phyloP scores from a whole-genome alignment of 1,140 invertebrate species.

The Sycophila sp. region DNA sequence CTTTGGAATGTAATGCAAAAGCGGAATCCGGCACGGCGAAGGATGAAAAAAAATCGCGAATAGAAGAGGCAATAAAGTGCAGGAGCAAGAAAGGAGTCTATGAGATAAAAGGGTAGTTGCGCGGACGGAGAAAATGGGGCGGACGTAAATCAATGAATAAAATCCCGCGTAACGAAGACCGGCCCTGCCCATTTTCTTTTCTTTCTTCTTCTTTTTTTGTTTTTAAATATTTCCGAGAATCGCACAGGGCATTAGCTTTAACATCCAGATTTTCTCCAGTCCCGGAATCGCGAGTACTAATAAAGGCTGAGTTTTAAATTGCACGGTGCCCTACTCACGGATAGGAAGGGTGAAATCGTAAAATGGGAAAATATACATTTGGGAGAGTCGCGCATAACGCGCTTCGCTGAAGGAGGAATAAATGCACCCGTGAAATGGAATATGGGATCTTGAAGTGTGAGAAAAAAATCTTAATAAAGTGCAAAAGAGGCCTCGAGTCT shows the following conservation, averaged over 20 bases:
- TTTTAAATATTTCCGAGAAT: neutral
- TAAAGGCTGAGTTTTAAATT: too few species aligned
- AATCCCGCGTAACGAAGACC: neutral
- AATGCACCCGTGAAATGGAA: too few species aligned
- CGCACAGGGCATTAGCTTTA: too few species aligned
- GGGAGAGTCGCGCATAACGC: too few species aligned
- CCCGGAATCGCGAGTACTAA: too few species aligned
- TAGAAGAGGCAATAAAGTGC: neutral
- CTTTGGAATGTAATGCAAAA: neutral
- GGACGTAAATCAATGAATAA: conserved; percentile 1
- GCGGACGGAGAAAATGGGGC: neutral
- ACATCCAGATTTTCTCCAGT: too few species aligned
- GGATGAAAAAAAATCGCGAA: neutral
- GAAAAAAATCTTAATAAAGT: neutral
- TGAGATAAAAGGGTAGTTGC: neutral
- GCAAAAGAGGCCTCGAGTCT: too few species aligned
- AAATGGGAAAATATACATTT: neutral
- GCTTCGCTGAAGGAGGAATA: too few species aligned
- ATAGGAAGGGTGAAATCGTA: neutral
- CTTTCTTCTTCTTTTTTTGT: neutral
- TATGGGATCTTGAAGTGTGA: too few species aligned
- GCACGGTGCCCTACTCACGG: neutral
- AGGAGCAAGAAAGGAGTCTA: neutral
- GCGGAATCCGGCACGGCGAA: neutral
- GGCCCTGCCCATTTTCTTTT: too few species aligned